phyloP scores from a whole-genome alignment of 2,797 vertebrate genomes.

The Dermochelys coriacea region DNA sequence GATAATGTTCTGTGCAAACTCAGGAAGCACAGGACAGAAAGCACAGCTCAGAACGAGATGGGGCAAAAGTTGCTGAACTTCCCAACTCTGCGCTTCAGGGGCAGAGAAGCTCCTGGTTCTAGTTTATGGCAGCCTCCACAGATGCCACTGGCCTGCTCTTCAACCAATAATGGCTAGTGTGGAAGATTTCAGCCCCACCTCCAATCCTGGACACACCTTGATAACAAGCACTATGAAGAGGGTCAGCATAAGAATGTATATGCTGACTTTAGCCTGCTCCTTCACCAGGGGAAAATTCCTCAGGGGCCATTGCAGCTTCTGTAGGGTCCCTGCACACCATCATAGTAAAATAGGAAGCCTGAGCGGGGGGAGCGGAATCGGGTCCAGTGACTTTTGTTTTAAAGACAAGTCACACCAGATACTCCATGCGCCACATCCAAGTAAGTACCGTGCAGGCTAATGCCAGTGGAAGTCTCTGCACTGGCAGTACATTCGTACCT shows the following conservation, averaged over 20 bases:
- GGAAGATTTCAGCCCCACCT: background rate
- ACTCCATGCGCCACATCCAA: background rate
- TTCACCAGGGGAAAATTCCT: constrained; percentile 1
- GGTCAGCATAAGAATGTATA: background rate
- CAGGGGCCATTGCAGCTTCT: background rate
- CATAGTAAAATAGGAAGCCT: background rate
- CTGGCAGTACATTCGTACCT: background rate
- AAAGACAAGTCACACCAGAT: constrained; percentile 33
- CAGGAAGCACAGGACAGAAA: background rate
- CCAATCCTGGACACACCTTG: background rate
- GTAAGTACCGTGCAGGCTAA: constrained; percentile 25
- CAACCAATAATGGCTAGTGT: background rate
- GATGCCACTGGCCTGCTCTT: background rate
- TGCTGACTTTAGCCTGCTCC: background rate
- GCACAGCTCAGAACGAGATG: background rate
- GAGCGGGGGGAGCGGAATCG: background rate
- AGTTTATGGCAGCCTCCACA: background rate
- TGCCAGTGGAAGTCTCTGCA: constrained; percentile 4
- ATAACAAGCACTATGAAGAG: background rate
- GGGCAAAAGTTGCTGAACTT: background rate
- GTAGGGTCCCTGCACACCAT: background rate
- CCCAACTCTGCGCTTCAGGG: background rate
- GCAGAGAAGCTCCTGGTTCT: background rate
- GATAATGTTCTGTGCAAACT: background rate
- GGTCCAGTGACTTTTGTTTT: constrained; percentile 9